Conservation (phyloP, 2,797 vertebrate genomes). For the Syngnathus acus region DNA sequence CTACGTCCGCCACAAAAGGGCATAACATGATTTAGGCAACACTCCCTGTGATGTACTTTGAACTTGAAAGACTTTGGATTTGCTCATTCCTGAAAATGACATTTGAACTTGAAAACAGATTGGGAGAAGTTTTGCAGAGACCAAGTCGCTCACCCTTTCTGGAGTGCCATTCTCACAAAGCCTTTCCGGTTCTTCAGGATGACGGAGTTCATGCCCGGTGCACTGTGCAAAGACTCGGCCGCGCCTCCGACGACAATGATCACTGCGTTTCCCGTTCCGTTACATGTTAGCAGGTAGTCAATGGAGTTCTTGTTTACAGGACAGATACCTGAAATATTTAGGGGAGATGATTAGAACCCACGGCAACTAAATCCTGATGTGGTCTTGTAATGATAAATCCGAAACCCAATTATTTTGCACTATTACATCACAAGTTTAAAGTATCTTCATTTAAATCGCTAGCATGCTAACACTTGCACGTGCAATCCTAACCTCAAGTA, state of each 20-base stretch:
- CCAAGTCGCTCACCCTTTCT: slow-evolving; percentile 77
- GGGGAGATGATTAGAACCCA: neutral
- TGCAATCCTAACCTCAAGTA: neutral
- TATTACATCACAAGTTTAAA: neutral
- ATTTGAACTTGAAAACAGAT: slow-evolving; percentile 2
- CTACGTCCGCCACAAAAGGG: neutral
- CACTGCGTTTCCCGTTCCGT: slow-evolving; percentile 87
- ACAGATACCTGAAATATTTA: slow-evolving; percentile 77
- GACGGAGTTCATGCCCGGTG: slow-evolving; percentile 80
- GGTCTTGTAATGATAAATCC: neutral
- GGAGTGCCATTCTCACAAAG: slow-evolving; percentile 85
- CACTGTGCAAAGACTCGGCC: slow-evolving; percentile 86
- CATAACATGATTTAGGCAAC: neutral
- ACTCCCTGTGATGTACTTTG: neutral
- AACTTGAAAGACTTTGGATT: neutral
- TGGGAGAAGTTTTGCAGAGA: neutral
- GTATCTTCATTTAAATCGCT: neutral
- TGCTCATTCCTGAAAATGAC: neutral
- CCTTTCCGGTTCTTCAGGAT: slow-evolving; percentile 86
- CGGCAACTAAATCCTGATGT: neutral
- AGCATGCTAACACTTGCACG: neutral
- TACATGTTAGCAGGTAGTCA: slow-evolving; percentile 87
- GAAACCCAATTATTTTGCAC: neutral
- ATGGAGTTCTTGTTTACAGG: slow-evolving; percentile 92
- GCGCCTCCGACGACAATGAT: slow-evolving; percentile 91